These are phyloP conservation scores for Harpalus rufipes DNA, from an alignment of 2,888 invertebrate species.

Conservation along the genomic window DNA sequence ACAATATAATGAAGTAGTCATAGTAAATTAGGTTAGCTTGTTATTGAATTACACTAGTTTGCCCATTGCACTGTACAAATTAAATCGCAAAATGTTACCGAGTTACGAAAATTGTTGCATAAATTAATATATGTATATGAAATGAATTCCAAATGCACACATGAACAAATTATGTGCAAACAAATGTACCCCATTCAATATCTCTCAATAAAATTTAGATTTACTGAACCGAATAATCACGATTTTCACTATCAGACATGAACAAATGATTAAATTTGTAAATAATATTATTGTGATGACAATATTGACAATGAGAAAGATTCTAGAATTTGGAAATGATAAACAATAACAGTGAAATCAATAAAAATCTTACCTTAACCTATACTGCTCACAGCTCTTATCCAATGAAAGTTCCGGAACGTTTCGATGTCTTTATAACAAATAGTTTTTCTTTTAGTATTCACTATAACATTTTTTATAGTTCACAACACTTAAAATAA, in stretches of 20 bases:
- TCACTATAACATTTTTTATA: too few relatives aligned
- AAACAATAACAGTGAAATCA: neutral
- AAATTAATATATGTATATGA: neutral
- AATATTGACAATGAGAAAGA: too few relatives aligned
- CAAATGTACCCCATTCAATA: neutral
- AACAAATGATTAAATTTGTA: neutral
- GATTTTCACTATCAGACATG: neutral
- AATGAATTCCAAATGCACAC: neutral
- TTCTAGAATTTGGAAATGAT: too few relatives aligned
- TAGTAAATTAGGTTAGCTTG: neutral
- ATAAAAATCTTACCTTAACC: neutral
- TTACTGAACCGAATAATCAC: neutral
- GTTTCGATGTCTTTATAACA: too few relatives aligned
- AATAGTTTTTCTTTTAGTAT: too few relatives aligned
- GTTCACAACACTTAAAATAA: too few relatives aligned
- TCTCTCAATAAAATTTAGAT: neutral
- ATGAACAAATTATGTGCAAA: neutral
- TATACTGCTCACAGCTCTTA: too few relatives aligned
- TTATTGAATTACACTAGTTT: neutral
- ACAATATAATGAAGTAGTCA: neutral
- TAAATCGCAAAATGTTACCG: neutral
- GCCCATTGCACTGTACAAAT: neutral
- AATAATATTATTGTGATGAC: conserved; percentile 6
- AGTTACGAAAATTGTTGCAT: neutral
- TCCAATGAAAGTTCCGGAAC: too few relatives aligned